phyloP scores from a whole-genome alignment of 2,113 vertebrate species.

The Otis tarda region DNA sequence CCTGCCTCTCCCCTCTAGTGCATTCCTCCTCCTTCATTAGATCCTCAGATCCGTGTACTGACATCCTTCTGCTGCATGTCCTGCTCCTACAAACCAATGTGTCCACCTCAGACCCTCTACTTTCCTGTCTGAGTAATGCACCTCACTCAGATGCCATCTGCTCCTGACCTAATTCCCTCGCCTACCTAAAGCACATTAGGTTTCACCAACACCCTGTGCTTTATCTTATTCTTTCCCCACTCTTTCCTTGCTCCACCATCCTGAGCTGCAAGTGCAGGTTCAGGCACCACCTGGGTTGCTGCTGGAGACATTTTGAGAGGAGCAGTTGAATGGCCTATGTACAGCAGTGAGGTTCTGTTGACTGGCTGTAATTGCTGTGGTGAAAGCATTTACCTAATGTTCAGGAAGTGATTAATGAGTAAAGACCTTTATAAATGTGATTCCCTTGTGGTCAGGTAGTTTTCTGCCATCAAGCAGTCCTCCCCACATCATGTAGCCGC shows the following conservation, averaged over 20 bases:
- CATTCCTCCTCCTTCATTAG: not conserved
- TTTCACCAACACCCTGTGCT: not conserved
- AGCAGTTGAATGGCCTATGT: accelerated
- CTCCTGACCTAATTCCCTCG: accelerated
- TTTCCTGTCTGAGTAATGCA: not conserved
- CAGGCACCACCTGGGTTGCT: not conserved
- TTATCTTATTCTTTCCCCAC: not conserved
- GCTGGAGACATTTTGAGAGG: not conserved
- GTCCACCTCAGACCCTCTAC: not conserved
- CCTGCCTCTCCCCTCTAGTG: not conserved
- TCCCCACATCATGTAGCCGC: accelerated
- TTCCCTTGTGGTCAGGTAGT: not conserved
- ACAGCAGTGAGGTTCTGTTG: not conserved
- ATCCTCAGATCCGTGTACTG: not conserved
- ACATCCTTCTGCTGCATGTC: not conserved
- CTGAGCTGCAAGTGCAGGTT: not conserved
- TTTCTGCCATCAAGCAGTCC: not conserved
- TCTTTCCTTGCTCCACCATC: not conserved
- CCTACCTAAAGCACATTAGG: not conserved
- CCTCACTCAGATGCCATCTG: not conserved
- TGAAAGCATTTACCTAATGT: not conserved
- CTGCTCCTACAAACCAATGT: not conserved
- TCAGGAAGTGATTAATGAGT: not conserved
- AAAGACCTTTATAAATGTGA: not conserved
- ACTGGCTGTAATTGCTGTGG: not conserved